Base-by-base conservation (phyloP, 2,888 invertebrate genomes). In the Polietes domitor region DNA sequence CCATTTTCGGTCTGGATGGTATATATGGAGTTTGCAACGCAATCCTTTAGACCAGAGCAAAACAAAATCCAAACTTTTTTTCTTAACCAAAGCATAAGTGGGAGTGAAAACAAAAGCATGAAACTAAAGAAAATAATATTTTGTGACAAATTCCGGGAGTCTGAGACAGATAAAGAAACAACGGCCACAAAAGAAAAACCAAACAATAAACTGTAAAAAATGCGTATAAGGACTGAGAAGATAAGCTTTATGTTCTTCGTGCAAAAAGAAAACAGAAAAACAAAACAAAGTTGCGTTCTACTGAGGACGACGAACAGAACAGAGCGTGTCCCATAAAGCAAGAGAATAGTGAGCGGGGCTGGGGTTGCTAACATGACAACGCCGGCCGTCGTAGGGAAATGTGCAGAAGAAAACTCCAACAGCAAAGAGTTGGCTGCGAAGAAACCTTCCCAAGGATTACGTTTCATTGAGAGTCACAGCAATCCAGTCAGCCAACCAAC, bases 281-380 rank as follows among this genome's bases (percentile, higher is more conserved):
- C n/a, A n/a, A n/a, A n/a, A 63, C 65, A 84, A 84, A 68, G 81
- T 81, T 84, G 84, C 84, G 78, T 84, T 43, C 21, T 76, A 73
- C 58, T 61, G 28, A 61, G 50, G 55, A 28, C 3, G 12, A 65
- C 19, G 37, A 50, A 6, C 21, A 50, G 28, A 71, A n/a, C 12
- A 71, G 53, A 28, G 26, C n/a, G 5, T 7, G 24, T 71, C 12
- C 10, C 37, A 10, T 7, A 12, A 24, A 10, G 37, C 12, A 61
- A 61, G 63, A 53, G 43, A 10, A 83, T 58, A 76, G 50, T 47
- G 47, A 15, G n/a, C 0, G n/a, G n/a, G 47, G 15, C 12, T 41
- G 15, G 12, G 47, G n/a, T 47, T 71, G 53, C 53, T n/a, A 21
- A 63, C 76, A 79, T 84, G 81, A 81, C 81, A 84, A 76, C 76